Evolutionary conservation across 2,797 vertebrate genomes (phyloP), one percentile per base, ranked within the genome.

Genomic region (Aldrovandia affinis): DNA sequence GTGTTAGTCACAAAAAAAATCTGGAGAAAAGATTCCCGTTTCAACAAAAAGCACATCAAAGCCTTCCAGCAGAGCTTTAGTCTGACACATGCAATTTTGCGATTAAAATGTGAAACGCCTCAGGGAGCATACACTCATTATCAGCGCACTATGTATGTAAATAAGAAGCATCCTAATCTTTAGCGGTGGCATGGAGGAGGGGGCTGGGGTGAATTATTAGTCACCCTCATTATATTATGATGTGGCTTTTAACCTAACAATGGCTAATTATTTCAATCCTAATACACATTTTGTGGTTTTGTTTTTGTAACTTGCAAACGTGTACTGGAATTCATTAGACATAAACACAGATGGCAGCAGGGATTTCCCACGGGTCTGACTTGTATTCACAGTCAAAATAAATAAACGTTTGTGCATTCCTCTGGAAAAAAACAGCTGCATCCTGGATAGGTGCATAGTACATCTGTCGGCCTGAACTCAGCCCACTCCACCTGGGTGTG

Each of bases 181-280:
- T 6, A 20, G 65, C 20, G 65, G 18, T 30, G 20, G n/a, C 1
- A 68, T 25, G 22, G 22, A 25, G 10, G 6, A 61, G 83, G 68
- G 30, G 57, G 22, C 70, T 39, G 55, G 44, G 50, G 61, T 2
- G 77, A 10, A 68, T 55, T 80, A 68, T 84, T 80, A 80, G 81
- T 80, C 77, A 82, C n/a, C 36, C 55, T 73, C 44, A 80, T 83
- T 83, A 83, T 68, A 83, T 70, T 68, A 78, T 65, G 73, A 83
- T 68, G 59, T 83, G 85, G 81, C 81, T 83, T 83, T 85, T 85
- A 85, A 85, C 81, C 75, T 79, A 78, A 83, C 77, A 85, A 80
- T 83, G 28, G 25, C 81, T 83, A 83, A 83, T 85, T 82, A 78
- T 78, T 81, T 81, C 33, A 50, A 63, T 82, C 39, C 70, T 42